phyloP scores from a whole-genome alignment of 2,113 vertebrate genomes.

The Reinhardtius hippoglossoides region DNA sequence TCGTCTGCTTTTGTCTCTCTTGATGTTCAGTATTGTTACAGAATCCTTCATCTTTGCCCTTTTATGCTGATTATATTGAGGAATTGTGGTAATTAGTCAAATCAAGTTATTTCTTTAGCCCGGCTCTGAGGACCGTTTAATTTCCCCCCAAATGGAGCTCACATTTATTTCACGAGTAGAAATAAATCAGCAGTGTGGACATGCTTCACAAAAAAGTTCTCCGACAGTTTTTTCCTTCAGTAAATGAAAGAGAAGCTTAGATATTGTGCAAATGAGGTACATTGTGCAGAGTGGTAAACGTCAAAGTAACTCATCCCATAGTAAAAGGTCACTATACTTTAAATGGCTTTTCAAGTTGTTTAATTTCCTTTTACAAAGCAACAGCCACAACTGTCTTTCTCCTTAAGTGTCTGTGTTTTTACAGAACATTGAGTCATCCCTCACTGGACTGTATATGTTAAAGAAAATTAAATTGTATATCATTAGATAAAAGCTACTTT shows the following conservation, averaged over 20 bases:
- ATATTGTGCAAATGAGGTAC: no score
- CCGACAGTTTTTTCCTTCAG: background rate
- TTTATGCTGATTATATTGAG: background rate
- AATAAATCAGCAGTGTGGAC: constrained; percentile 14
- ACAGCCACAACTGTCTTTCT: background rate
- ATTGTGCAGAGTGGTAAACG: no score
- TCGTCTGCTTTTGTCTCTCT: background rate
- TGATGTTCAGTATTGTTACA: background rate
- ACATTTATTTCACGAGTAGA: background rate
- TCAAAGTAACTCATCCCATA: no score
- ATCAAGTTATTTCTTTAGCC: background rate
- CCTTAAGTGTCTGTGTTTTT: background rate
- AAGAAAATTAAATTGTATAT: background rate
- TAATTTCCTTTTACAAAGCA: constrained; percentile 2
- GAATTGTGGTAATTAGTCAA: constrained; percentile 5
- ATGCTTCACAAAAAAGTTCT: constrained; percentile 14
- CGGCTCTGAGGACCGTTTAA: no score
- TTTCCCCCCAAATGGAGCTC: constrained; percentile 1
- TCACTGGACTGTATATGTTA: background rate
- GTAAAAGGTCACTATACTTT: no score
- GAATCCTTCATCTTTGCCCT: background rate
- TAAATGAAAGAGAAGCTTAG: no score
- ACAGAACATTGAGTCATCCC: background rate
- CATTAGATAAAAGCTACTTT: background rate
- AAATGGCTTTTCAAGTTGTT: no score